Evolutionary conservation across 2,113 vertebrate genomes (phyloP), one percentile per base, ranked within the genome.

Genomic region (Argyrosomus japonicus): DNA sequence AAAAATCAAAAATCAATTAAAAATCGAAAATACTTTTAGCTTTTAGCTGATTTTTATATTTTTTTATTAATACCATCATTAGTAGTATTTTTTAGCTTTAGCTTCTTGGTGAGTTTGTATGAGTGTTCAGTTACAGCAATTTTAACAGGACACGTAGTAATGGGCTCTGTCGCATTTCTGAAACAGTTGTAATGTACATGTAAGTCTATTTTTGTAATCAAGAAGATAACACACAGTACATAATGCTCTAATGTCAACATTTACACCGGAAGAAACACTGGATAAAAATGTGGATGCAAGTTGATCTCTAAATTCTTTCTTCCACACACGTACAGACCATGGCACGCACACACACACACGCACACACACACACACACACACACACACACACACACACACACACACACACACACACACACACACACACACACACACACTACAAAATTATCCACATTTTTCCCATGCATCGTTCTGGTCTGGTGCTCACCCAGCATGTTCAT

Each of bases 401-500:
- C 25, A 27, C 25, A 27, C 25, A 27, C 25, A 27, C 25, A 27
- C 25, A 27, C 25, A 36, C 7, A 36, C 6, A 40, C 25, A 27
- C 32, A 74, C 2, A 56, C 19, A 0, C 3, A 21, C 54, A 82
- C 48, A 82, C 27, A 68, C 0, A 64, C 48, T 19, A 50, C 25
- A 29, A 62, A 15, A 64, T 82, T 56, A 25, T 65, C 11, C 4
- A 58, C 2, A 43, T 56, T 75, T 57, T 32, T n/a, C 0, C 6
- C 21, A 45, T 57, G 23, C 3, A 74, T 57, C 19, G 9, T 47
- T 50, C 12, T 75, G 3, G 12, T 47, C 13, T 47, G 69, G n/a
- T 13, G 93, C 97, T 96, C 77, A 99, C 98, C 98, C 95, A 18
- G 95, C 95, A 17, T 97, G 97, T 86, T 99, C 98, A 63, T 96